Evolutionary conservation across 2,797 vertebrate genomes (phyloP).

Genomic region (Rhinatrema bivittatum): DNA sequence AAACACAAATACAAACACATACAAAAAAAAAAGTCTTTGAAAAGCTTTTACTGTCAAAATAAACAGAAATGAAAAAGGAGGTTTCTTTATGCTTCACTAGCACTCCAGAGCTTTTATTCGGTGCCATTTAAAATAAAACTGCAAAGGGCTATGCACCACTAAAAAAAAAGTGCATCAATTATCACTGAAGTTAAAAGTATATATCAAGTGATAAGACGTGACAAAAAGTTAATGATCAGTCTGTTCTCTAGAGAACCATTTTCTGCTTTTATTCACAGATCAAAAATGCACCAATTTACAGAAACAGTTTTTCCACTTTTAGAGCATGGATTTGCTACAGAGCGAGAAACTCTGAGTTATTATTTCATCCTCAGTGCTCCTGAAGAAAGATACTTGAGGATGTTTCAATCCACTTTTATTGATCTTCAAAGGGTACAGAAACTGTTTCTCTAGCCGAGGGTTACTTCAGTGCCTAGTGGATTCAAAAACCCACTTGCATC

Average conservation of each 20-base stretch:
- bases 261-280: constrained; percentile 10
- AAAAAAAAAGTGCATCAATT: constrained; percentile 7
- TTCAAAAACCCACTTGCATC: too few relatives aligned
- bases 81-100: background rate
- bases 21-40: background rate
- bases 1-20: background rate
- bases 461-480: too few relatives aligned
- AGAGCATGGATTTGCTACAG: too few relatives aligned
- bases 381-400: too few relatives aligned
- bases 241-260: background rate
- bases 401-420: too few relatives aligned
- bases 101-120: constrained; percentile 1
- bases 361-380: too few relatives aligned
- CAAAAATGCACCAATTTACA: background rate
- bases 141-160: background rate
- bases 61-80: too few relatives aligned
- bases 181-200: constrained; percentile 6
- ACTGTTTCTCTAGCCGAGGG: too few relatives aligned
- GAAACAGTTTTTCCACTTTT: background rate
- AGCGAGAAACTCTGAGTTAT: too few relatives aligned
- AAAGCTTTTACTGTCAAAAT: too few relatives aligned
- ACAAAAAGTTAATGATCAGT: background rate
- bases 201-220: too few relatives aligned
- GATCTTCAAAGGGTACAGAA: too few relatives aligned
- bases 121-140: constrained; percentile 3